Evolutionary conservation across 2,797 vertebrate genomes (phyloP).

Genomic region (Sebastes alutus): DNA sequence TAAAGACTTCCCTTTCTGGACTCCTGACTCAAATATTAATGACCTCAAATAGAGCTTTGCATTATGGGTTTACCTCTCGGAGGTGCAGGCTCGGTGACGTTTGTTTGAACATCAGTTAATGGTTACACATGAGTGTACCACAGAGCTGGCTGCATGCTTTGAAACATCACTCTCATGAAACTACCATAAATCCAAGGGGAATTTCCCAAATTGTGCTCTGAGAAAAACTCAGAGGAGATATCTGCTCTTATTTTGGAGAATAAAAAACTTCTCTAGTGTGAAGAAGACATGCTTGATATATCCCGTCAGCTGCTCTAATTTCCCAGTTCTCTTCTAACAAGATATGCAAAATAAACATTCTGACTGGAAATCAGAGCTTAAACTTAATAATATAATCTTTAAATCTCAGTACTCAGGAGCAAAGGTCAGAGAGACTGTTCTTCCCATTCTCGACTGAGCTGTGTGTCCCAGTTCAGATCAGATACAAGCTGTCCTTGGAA

Average conservation of each 20-base stretch:
- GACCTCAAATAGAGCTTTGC: neutral
- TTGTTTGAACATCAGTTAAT: constrained; percentile 53
- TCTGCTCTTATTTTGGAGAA: constrained; percentile 16
- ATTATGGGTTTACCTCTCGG: constrained; percentile 1
- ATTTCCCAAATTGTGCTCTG: neutral
- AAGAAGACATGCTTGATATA: constrained; percentile 53
- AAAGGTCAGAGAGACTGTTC: constrained; percentile 18
- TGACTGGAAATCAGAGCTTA: constrained; percentile 18
- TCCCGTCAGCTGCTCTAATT: constrained; percentile 48
- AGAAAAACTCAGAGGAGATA: constrained; percentile 13
- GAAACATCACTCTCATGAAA: constrained; percentile 29
- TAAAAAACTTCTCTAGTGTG: constrained; percentile 29
- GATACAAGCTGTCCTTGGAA: constrained; percentile 40
- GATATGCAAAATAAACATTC: constrained; percentile 29
- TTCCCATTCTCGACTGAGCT: constrained; percentile 22
- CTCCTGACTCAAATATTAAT: constrained; percentile 12
- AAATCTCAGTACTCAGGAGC: constrained; percentile 48
- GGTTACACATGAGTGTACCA: constrained; percentile 29
- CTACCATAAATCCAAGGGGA: constrained; percentile 14
- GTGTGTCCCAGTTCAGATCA: constrained; percentile 14
- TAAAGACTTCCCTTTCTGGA: neutral
- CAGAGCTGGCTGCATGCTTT: constrained; percentile 9
- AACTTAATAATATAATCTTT: constrained; percentile 25
- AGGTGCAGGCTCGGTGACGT: neutral
- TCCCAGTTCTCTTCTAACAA: constrained; percentile 31